phyloP scores from a whole-genome alignment of 2,888 invertebrate genomes.

The Tiphia femorata region DNA sequence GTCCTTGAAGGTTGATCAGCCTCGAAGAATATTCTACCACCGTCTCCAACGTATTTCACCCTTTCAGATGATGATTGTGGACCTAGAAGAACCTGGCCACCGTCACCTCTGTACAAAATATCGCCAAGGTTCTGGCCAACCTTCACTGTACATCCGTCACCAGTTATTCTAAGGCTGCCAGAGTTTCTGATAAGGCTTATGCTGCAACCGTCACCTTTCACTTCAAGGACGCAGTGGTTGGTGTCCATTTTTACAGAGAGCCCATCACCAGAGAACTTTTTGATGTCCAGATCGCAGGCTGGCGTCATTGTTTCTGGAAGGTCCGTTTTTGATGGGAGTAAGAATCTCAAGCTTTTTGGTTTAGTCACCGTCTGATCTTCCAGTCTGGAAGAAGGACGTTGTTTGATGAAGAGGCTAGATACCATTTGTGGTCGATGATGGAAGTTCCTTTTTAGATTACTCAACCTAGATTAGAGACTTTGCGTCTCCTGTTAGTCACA shows the following conservation, averaged over 20 bases:
- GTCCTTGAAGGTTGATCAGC: background rate
- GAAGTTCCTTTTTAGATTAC: too few relatives aligned
- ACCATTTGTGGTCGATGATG: too few relatives aligned
- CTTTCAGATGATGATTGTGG: slow-evolving; percentile 41
- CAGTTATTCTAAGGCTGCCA: slow-evolving; percentile 53
- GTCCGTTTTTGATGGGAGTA: too few relatives aligned
- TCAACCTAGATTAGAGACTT: too few relatives aligned
- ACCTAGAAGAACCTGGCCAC: slow-evolving; percentile 54
- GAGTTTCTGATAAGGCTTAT: slow-evolving; percentile 49
- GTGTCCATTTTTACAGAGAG: slow-evolving; percentile 42
- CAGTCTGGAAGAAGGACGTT: too few relatives aligned
- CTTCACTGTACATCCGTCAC: slow-evolving; percentile 57
- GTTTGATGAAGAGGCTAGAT: too few relatives aligned
- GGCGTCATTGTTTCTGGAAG: too few relatives aligned
- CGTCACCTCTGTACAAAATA: slow-evolving; percentile 59
- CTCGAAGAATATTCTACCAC: slow-evolving; percentile 43
- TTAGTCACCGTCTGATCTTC: too few relatives aligned
- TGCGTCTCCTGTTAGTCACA: too few relatives aligned
- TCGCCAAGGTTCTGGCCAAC: slow-evolving; percentile 52
- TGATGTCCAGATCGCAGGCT: slow-evolving; percentile 13
- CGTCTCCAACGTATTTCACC: slow-evolving; percentile 55
- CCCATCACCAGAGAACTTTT: slow-evolving; percentile 53
- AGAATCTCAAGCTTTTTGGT: too few relatives aligned
- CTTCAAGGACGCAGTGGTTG: slow-evolving; percentile 49
- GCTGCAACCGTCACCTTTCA: slow-evolving; percentile 58